phyloP scores from a whole-genome alignment of 1,140 invertebrate genomes.

The Pollicipes pollicipes region DNA sequence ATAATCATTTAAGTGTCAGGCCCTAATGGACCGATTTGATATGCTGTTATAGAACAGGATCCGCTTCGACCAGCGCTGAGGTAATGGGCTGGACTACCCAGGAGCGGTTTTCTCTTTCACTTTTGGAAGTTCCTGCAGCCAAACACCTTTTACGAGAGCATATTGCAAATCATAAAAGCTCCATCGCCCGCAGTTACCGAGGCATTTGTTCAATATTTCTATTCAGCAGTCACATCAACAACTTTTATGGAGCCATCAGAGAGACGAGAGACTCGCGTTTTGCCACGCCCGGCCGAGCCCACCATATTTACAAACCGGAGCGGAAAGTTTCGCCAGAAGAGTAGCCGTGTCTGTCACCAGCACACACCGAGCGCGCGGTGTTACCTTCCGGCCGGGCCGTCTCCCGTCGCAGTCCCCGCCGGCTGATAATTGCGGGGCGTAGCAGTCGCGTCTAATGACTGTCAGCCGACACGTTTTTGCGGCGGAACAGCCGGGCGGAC shows the following conservation, averaged over 20 bases:
- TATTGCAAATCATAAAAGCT: not conserved
- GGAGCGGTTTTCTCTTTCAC: not conserved
- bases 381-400: too few relatives aligned
- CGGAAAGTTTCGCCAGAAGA: too few relatives aligned
- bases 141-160: not conserved
- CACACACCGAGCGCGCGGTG: too few relatives aligned
- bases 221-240: not conserved
- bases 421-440: not conserved
- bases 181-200: not conserved
- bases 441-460: not conserved
- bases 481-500: not conserved
- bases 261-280: not conserved
- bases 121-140: not conserved
- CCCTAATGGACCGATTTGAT: not conserved
- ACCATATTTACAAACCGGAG: too few relatives aligned
- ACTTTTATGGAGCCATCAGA: not conserved
- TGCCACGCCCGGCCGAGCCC: too few relatives aligned
- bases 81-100: not conserved
- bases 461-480: not conserved
- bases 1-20: not conserved
- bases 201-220: not conserved
- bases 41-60: not conserved
- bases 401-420: too few relatives aligned
- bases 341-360: too few relatives aligned
- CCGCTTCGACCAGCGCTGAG: too few relatives aligned